These are phyloP conservation scores for Drepanosiphum platanoidis DNA, from an alignment of 2,888 invertebrate genomes.

Conservation along the genomic window DNA sequence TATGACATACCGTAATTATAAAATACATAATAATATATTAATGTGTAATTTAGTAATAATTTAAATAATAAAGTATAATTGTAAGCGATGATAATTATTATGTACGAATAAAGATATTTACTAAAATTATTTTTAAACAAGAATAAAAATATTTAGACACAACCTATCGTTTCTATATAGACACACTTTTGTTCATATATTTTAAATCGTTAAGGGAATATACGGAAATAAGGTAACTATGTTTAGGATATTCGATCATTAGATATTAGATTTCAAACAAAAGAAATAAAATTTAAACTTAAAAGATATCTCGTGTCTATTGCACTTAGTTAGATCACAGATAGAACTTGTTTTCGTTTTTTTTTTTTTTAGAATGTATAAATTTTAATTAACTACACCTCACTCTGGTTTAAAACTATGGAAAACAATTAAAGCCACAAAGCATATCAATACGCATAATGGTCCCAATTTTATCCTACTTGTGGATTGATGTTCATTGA, in stretches of 20 bases:
- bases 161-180: conserved; percentile 30
- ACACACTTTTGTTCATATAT: conserved; percentile 32
- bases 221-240: conserved; percentile 30
- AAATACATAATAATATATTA: conserved; percentile 23
- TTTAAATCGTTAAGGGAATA: conserved; percentile 23
- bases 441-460: conserved; percentile 7
- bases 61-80: conserved; percentile 29
- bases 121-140: conserved; percentile 26
- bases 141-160: conserved; percentile 21
- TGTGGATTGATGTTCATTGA: neutral
- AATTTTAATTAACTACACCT: neutral
- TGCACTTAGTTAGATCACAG: conserved; percentile 57
- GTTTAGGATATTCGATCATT: conserved; percentile 30
- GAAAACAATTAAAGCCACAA: conserved; percentile 21
- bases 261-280: conserved; percentile 30
- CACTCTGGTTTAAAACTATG: neutral
- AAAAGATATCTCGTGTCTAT: conserved; percentile 47
- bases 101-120: conserved; percentile 24
- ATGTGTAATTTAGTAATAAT: neutral
- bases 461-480: conserved; percentile 29
- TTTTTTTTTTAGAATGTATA: conserved; percentile 30
- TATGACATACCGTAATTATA: neutral
- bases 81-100: conserved; percentile 24
- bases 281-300: conserved; percentile 31
- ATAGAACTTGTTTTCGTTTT: conserved; percentile 38